Evolutionary conservation across 2,888 invertebrate genomes (phyloP), one percentile per base, ranked within the genome.

Genomic region (Drosophila putrida): DNA sequence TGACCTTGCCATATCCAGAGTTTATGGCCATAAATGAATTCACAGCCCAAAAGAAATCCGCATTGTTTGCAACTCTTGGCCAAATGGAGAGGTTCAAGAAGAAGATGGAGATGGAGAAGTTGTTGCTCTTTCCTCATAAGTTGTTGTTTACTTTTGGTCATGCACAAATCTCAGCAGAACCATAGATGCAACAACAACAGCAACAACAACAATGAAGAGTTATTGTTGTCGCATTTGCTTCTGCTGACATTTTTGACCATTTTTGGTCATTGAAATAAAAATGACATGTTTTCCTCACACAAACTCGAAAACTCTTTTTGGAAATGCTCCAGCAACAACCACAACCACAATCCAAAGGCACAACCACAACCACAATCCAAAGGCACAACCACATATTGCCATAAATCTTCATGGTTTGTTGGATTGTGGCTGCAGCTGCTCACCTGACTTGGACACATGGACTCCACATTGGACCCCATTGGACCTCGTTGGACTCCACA

Each of bases 211-310:
- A 65, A 39, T 50, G 10, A 66, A 75, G 63, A 77, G 67, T 71
- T 76, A 65, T 72, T 80, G 79, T 73, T 73, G 64, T 44, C 55
- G 57, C 61, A 61, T 73, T 66, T 73, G 73, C 74, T 71, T 54
- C 41, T 60, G 78, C 53, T 73, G 74, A 53, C 67, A 77, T 80
- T 78, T 77, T 71, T 82, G 78, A 70, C 87, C 89, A 87, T 82
- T 79, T 89, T 89, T 88, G 83, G 90, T 72, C 87, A 89, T 78
- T 78, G 80, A 85, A 82, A 88, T 80, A 89, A 89, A 85, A 85
- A 85, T 89, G 90, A 85, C 85, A 89, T 85, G 83, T 85, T 85
- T 89, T 85, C 82, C 90, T 89, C 90, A 90, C 85, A 80, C 77
- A 35, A 84, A 81, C 80, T 76, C 77, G 59, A 75, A 79, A 84